phyloP scores from a whole-genome alignment of 2,113 vertebrate genomes.

The Leptocoma aspasia region DNA sequence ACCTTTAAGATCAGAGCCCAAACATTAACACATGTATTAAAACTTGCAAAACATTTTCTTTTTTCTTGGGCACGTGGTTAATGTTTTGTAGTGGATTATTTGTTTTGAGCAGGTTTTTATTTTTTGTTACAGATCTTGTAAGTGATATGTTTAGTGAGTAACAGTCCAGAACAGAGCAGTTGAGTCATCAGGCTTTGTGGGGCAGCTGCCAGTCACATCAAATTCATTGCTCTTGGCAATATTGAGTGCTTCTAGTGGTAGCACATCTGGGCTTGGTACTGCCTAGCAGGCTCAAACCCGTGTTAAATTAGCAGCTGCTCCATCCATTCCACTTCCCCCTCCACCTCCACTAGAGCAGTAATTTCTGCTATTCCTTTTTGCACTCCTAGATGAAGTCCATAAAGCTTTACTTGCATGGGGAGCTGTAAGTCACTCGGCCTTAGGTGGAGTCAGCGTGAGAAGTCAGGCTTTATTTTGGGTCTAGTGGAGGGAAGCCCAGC shows the following conservation, averaged over 20 bases:
- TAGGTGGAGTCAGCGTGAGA: fast-evolving
- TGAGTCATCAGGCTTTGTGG: background rate
- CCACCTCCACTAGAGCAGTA: background rate
- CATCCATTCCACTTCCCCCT: fast-evolving
- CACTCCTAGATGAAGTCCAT: background rate
- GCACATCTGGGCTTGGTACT: background rate
- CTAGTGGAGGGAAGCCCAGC: background rate
- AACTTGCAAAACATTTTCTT: background rate
- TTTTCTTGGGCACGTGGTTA: fast-evolving
- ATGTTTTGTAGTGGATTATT: background rate
- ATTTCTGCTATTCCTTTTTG: background rate
- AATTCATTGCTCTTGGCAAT: background rate
- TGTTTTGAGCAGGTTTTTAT: background rate
- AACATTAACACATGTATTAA: background rate
- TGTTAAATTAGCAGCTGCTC: background rate
- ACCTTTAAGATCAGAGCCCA: background rate
- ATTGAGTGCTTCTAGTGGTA: background rate
- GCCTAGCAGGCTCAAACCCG: background rate
- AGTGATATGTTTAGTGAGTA: background rate
- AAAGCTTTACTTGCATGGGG: background rate
- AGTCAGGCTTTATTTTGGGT: background rate
- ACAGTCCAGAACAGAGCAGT: background rate
- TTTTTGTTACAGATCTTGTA: background rate
- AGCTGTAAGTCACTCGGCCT: fast-evolving
- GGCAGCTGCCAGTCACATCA: background rate